Conservation (phyloP, 1,140 invertebrate species). For the Scaptodrosophila lebanonensis region DNA sequence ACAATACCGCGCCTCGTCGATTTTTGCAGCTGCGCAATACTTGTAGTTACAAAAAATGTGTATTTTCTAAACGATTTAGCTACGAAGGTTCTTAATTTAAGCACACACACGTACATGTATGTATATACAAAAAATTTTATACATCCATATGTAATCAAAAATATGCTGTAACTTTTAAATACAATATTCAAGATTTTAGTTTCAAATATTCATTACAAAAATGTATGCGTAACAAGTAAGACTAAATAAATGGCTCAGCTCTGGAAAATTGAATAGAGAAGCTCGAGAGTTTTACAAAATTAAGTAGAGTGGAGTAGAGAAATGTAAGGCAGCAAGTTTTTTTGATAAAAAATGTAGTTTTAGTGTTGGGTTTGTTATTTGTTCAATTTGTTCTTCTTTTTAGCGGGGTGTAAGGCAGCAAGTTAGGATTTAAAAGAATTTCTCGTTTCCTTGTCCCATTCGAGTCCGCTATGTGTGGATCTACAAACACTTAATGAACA, state of each 20-base stretch:
- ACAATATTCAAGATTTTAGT: too few species aligned
- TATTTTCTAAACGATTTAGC: neutral
- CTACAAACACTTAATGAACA: constrained; percentile 65
- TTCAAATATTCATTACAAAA: too few species aligned
- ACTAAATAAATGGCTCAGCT: too few species aligned
- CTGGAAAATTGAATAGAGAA: too few species aligned
- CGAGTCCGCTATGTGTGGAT: constrained; percentile 54
- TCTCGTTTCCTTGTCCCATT: constrained; percentile 44
- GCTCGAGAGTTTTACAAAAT: constrained; percentile 28
- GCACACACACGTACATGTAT: too few species aligned
- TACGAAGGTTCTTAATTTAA: too few species aligned
- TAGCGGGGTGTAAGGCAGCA: constrained; percentile 67
- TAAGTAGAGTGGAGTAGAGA: too few species aligned
- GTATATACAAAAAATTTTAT: too few species aligned
- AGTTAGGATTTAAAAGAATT: constrained; percentile 60
- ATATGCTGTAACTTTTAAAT: too few species aligned
- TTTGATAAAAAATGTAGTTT: constrained; percentile 51
- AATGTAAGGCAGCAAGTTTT: constrained; percentile 70
- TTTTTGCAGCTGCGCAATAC: constrained; percentile 15
- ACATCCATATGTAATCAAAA: too few species aligned
- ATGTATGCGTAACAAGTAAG: too few species aligned
- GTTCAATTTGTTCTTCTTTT: constrained; percentile 33
- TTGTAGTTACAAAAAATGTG: constrained; percentile 38
- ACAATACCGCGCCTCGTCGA: constrained; percentile 15
- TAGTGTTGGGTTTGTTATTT: constrained; percentile 28